Evolutionary conservation across 2,888 invertebrate genomes (phyloP).

Genomic region (Ectemnius lituratus): DNA sequence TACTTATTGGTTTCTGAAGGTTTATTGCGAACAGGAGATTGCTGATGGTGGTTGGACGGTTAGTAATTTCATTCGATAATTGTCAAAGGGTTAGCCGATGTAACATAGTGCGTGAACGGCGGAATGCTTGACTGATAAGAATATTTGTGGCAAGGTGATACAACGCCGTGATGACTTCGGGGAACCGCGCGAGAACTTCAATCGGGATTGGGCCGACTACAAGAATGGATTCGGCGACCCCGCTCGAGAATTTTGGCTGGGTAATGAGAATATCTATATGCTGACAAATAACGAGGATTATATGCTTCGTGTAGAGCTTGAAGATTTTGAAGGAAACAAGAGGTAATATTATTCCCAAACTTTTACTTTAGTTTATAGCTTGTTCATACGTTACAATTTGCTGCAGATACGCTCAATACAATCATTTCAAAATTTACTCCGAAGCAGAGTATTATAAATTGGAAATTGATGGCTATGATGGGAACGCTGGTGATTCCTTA

Average conservation of each 20-base stretch:
- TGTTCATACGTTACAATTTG: too few species aligned
- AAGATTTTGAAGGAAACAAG: constrained; percentile 95
- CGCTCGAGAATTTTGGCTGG: constrained; percentile 93
- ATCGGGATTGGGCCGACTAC: constrained; percentile 94
- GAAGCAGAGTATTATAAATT: constrained; percentile 94
- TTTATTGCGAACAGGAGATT: constrained; percentile 92
- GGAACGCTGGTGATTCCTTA: constrained; percentile 93
- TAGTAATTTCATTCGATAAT: constrained; percentile 74
- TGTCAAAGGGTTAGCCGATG: not conserved
- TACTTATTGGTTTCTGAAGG: constrained; percentile 95
- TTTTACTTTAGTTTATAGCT: too few species aligned
- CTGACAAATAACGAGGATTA: constrained; percentile 95
- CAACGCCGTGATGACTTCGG: constrained; percentile 94
- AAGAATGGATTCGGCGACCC: constrained; percentile 96
- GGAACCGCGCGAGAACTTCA: constrained; percentile 92
- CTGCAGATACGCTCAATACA: constrained; percentile 91
- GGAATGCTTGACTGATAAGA: not conserved
- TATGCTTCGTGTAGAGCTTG: constrained; percentile 90
- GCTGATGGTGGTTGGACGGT: constrained; percentile 97
- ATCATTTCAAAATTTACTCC: constrained; percentile 94
- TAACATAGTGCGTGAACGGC: not conserved
- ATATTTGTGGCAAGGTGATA: constrained; percentile 83
- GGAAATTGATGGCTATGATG: constrained; percentile 95
- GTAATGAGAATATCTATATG: constrained; percentile 96
- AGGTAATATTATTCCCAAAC: constrained; percentile 79